Base-by-base conservation (phyloP, 1,140 invertebrate species). In the Oedothorax gibbosus region DNA sequence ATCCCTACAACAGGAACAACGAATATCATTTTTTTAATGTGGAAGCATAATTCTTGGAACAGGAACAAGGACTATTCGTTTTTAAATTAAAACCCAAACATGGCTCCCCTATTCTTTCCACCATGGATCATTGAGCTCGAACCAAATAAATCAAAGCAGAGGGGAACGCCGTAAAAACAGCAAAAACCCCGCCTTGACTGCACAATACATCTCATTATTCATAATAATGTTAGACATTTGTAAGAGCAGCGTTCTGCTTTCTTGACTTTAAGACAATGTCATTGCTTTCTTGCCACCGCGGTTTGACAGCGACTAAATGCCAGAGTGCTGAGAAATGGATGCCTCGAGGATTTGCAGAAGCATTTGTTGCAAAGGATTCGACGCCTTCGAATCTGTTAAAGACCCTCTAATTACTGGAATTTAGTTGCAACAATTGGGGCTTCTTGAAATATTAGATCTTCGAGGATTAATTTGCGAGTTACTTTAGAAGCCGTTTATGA, bases 181-280 rank as follows among this genome's bases (percentile, higher is more conserved):
- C 56, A 79, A 81, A 80, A 80, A 51, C 15, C 71, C 21, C 65
- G 11, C 62, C 53, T 12, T 71, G 68, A 62, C 72, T 15, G 78
- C 69, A 81, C 78, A 81, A 81, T 69, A 66, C 60, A 71, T 81
- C 51, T 81, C 78, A 66, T 81, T 81, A 81, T 81, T 81, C 78
- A 81, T 81, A 81, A 81, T 81, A 81, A 81, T 81, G 78, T 60
- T 68, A 71, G 65, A 60, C 78, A 81, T 81, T 81, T 81, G 66
- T 81, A 81, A 81, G 78, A 69, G 64, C 21, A 14, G n/a, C 53
- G 53, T 69, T 21, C 53, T n/a, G 35, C 64, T 79, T 79, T 79
- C 64, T 79, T 79, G 78, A 65, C 57, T 15, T 60, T 81, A 81
- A 81, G 78, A 71, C 78, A 81, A 69, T 81, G 78, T 81, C 65